phyloP scores from a whole-genome alignment of 1,140 invertebrate genomes.

The Zaprionus camerounensis region DNA sequence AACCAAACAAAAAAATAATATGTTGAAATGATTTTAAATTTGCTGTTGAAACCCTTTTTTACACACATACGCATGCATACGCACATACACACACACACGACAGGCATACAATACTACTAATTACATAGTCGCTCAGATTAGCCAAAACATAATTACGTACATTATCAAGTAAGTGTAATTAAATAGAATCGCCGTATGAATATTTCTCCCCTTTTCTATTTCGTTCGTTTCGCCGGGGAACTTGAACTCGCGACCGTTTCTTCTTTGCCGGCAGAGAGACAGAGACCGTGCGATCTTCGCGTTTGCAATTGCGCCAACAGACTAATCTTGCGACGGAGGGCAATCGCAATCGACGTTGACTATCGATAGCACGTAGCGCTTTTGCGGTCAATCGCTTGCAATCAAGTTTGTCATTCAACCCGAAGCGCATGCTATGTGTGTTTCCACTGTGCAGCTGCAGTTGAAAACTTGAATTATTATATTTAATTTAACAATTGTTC shows the following conservation, averaged over 20 bases:
- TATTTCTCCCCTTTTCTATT: constrained; percentile 14
- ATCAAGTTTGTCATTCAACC: constrained; percentile 11
- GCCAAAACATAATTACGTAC: constrained; percentile 34
- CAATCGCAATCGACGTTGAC: constrained; percentile 22
- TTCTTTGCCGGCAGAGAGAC: constrained; percentile 15
- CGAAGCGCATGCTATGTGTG: neutral
- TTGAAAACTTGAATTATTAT: neutral
- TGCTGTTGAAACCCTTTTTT: constrained; percentile 17
- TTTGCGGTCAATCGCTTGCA: neutral
- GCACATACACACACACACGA: constrained; percentile 6
- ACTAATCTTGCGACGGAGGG: constrained; percentile 21
- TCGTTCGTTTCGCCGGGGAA: constrained; percentile 32
- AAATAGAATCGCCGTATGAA: constrained; percentile 20
- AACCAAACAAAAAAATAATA: constrained; percentile 24
- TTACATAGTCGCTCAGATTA: constrained; percentile 39
- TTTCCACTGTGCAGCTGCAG: neutral
- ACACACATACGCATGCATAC: neutral
- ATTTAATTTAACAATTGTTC: neutral
- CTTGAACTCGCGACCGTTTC: constrained; percentile 49
- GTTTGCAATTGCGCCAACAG: constrained; percentile 50
- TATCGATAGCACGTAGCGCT: constrained; percentile 21
- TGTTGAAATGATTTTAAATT: constrained; percentile 12
- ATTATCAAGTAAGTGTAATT: constrained; percentile 41
- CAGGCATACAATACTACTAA: constrained; percentile 19
- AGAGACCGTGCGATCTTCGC: constrained; percentile 38